Conservation (phyloP, 2,888 invertebrate species). For the Sarcophaga caerulescens region DNA sequence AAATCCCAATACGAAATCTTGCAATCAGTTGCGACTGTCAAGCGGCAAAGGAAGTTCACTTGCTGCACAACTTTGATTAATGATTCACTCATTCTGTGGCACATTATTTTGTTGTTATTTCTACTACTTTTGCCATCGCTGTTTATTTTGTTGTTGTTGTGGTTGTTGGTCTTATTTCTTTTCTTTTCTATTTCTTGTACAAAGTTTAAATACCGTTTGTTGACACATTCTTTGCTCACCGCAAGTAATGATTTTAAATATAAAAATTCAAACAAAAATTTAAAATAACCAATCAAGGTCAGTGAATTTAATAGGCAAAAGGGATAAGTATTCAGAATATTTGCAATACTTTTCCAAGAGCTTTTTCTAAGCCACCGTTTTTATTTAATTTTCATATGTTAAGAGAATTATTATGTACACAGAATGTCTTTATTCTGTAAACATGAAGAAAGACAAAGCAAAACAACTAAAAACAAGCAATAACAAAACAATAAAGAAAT, state of each 20-base stretch:
- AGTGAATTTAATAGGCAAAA: too few species aligned
- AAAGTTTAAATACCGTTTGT: constrained; percentile 59
- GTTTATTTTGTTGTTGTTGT: constrained; percentile 41
- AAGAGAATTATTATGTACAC: too few species aligned
- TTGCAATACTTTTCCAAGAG: too few species aligned
- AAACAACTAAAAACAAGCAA: too few species aligned
- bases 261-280: not conserved
- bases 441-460: too few species aligned
- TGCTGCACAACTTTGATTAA: constrained; percentile 81
- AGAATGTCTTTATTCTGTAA: too few species aligned
- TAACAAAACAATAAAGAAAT: too few species aligned
- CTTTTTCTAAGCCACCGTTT: too few species aligned
- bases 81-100: constrained; percentile 77
- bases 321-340: too few species aligned
- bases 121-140: constrained; percentile 36
- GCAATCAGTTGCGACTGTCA: constrained; percentile 80
- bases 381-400: too few species aligned
- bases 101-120: constrained; percentile 74
- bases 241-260: constrained; percentile 40
- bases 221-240: constrained; percentile 69
- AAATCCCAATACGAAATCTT: constrained; percentile 79
- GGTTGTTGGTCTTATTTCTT: not conserved
- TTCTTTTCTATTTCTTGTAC: constrained; percentile 34
- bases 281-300: too few species aligned
- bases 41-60: constrained; percentile 80